phyloP scores from a whole-genome alignment of 2,113 vertebrate genomes.

The Bettongia penicillata region DNA sequence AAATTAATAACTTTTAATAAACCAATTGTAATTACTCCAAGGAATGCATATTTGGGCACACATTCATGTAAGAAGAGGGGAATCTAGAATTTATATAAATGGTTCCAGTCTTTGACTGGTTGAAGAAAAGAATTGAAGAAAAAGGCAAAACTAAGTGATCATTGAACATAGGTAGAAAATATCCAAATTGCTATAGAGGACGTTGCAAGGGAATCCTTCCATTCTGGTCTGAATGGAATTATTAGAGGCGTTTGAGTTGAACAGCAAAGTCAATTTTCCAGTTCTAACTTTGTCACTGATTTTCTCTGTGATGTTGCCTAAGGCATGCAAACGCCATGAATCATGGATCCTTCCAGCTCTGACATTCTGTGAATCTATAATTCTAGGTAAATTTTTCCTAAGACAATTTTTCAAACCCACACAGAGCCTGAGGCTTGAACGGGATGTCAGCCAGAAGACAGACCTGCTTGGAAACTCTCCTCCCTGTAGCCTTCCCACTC shows the following conservation, averaged over 20 bases:
- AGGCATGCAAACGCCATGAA: not conserved
- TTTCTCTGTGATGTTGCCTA: not conserved
- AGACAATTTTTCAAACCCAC: not conserved
- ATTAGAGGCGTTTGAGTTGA: not conserved
- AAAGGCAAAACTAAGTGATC: not conserved
- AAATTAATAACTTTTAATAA: too few species aligned
- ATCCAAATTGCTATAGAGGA: not conserved
- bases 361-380: not conserved
- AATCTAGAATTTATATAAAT: not conserved
- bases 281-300: not conserved
- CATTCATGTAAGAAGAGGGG: not conserved
- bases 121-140: too few species aligned
- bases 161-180: not conserved
- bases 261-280: not conserved
- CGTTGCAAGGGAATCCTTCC: not conserved
- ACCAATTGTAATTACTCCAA: not conserved
- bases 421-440: not conserved
- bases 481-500: fast-evolving
- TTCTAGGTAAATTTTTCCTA: not conserved
- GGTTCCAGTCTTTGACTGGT: not conserved
- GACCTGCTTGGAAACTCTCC: not conserved
- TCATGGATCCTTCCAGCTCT: not conserved
- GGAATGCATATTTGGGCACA: not conserved
- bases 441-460: not conserved
- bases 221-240: not conserved